Base-by-base conservation (phyloP, 2,797 vertebrate genomes). In the Chaenodraco wilsoni region DNA sequence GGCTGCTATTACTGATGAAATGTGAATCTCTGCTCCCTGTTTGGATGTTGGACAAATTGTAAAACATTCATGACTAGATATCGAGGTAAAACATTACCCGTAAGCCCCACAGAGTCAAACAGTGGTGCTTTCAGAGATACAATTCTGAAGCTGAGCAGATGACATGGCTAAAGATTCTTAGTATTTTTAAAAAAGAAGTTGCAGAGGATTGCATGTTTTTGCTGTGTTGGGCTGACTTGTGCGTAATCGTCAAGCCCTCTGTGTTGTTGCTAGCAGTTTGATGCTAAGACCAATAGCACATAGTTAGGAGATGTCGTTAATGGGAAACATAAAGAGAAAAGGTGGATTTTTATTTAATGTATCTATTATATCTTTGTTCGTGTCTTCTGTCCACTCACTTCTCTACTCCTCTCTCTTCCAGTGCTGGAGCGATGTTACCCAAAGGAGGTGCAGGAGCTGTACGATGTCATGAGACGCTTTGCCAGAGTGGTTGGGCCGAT, bases 371-470 rank as follows among this genome's bases (percentile, higher is more conserved):
- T 78, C 51, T 84, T 77, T 82, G 61, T 64, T 65, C 65, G 27
- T 61, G 58, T 81, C 62, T 69, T 17, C 76, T 71, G 40, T 87
- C 75, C 50, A 66, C 69, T 72, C 69, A 72, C 78, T 21, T 23
- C 65, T 76, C n/a, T 62, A 37, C n/a, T 52, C 69, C 54, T 65
- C 10, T 60, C 9, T 66, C 14, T 80, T 89, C 41, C 75, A 95
- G 98, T 99, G 78, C 91, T 98, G 90, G 98, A 99, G 78, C 94
- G 97, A 77, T 95, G 96, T 21, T 99, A 99, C 83, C 97, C 97
- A n/a, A 99, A 97, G 90, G 96, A 97, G 75, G 95, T 99, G 58
- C 98, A 99, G 90, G 97, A 98, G 48, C 95, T 99, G 31, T 96
- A 98, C 60, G 97, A 99, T 52, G 94, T 94, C 65, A 99, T 99